Conservation (phyloP, 2,888 invertebrate species). For the Lasioglossum oenotherae region DNA sequence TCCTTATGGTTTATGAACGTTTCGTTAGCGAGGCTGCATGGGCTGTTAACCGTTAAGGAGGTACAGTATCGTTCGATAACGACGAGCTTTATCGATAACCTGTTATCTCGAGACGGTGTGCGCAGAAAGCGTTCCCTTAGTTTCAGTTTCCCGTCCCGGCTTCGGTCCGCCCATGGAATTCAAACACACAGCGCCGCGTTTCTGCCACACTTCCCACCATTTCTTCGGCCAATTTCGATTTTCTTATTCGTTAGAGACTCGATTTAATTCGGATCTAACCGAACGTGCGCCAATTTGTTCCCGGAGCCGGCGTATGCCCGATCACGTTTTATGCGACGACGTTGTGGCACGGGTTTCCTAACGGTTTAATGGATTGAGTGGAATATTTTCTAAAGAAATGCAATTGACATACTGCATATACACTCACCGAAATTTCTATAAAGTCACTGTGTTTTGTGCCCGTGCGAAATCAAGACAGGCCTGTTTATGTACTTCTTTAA, state of each 20-base stretch:
- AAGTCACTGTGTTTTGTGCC: too few species aligned
- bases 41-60: conserved; percentile 37
- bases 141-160: conserved; percentile 49
- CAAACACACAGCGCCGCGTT: not conserved
- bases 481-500: too few species aligned
- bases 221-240: not conserved
- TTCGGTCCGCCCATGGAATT: conserved; percentile 33
- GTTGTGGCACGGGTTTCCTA: not conserved
- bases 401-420: not conserved
- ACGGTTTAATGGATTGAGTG: not conserved
- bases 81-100: conserved; percentile 55
- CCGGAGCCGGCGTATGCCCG: not conserved
- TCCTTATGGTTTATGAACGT: conserved; percentile 32
- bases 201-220: not conserved
- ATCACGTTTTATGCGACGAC: not conserved
- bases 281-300: not conserved
- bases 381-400: not conserved
- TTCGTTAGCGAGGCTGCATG: conserved; percentile 44
- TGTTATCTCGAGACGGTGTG: conserved; percentile 42
- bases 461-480: too few species aligned
- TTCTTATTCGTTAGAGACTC: not conserved
- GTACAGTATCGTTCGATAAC: conserved; percentile 35
- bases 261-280: not conserved
- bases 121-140: conserved; percentile 27
- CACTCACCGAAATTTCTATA: too few species aligned